Percentiles rank a stretch among this genome's conserved stretches.
These are phyloP conservation scores for Melanotaenia pygmaea DNA, from an alignment of 2,797 vertebrate genomes.

Conservation along the genomic window DNA sequence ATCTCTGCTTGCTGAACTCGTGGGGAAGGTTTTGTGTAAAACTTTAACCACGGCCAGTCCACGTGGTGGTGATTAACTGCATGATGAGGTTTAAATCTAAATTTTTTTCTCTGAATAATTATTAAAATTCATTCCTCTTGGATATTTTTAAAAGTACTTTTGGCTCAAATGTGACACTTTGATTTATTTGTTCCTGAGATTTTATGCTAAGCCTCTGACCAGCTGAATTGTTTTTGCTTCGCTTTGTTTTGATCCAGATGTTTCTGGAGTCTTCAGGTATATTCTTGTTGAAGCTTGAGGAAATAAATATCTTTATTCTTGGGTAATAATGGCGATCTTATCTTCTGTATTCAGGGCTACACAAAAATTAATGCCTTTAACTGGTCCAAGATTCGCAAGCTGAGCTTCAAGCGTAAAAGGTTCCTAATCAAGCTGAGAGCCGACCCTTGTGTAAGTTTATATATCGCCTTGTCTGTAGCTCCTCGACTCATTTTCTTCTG, in stretches of 20 bases:
- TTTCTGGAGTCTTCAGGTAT: background rate
- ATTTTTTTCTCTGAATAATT: background rate
- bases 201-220: slow-evolving; percentile 25
- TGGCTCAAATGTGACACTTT: background rate
- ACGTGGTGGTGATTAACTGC: background rate
- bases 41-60: background rate
- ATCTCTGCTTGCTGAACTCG: background rate
- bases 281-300: background rate
- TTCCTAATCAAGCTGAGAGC: slow-evolving; percentile 96
- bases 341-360: slow-evolving; percentile 83
- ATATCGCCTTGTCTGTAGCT: fast-evolving
- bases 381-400: slow-evolving; percentile 97
- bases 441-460: slow-evolving; percentile 89
- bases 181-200: slow-evolving; percentile 25
- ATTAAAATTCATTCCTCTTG: background rate
- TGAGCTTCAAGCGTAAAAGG: slow-evolving; percentile 97
- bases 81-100: background rate
- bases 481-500: background rate
- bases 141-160: no score
- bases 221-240: slow-evolving; percentile 2
- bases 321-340: background rate
- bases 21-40: background rate
- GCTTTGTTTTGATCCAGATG: background rate
- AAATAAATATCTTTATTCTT: background rate
- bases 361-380: slow-evolving; percentile 98